These are phyloP conservation scores for Bilobella aurantiaca DNA, from an alignment of 1,140 invertebrate species.

Conservation along the genomic window DNA sequence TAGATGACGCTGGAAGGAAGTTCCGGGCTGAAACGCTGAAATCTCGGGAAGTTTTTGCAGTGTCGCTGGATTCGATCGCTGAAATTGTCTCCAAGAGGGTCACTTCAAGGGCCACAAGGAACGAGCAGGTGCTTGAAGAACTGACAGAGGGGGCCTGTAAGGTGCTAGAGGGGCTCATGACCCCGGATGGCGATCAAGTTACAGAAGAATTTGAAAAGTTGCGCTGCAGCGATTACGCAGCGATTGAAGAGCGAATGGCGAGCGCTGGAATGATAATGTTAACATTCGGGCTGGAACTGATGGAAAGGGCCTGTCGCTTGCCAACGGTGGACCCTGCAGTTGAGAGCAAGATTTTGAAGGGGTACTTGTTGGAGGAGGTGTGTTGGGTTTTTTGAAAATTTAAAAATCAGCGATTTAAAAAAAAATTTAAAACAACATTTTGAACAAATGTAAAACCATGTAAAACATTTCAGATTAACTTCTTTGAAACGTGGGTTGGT, in stretches of 20 bases:
- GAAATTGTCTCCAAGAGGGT: constrained; percentile 12
- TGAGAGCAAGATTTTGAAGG: constrained; percentile 22
- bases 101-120: not conserved
- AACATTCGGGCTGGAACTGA: constrained; percentile 1
- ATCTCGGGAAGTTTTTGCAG: constrained; percentile 5
- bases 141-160: not conserved
- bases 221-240: too few relatives aligned
- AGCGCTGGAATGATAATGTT: constrained; percentile 16
- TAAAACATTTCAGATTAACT: constrained; percentile 22
- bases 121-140: not conserved
- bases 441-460: too few relatives aligned
- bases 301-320: constrained; percentile 12
- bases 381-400: not conserved
- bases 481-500: constrained; percentile 18
- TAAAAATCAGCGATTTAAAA: too few relatives aligned
- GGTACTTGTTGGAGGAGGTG: constrained; percentile 24
- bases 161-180: too few relatives aligned
- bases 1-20: not conserved
- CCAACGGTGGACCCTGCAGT: constrained; percentile 32
- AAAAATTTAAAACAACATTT: too few relatives aligned
- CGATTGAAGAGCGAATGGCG: not conserved
- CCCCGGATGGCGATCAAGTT: too few relatives aligned
- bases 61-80: constrained; percentile 10
- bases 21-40: constrained; percentile 14
- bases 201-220: too few relatives aligned